Conservation (phyloP, 2,888 invertebrate species). For the Exocentrus adspersus region DNA sequence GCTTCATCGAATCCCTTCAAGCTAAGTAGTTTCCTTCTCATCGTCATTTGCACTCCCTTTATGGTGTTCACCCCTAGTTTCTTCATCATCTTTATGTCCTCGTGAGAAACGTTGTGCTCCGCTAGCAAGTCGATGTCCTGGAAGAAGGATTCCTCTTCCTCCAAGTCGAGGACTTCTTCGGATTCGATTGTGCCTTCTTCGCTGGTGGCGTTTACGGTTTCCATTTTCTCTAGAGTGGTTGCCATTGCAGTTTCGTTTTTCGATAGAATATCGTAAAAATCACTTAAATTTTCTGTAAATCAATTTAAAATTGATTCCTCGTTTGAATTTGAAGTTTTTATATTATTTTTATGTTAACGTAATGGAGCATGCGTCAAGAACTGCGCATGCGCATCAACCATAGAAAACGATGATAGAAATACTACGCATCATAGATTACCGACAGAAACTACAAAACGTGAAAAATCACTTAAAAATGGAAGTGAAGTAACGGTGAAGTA, state of each 20-base stretch:
- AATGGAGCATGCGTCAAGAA: too few species aligned
- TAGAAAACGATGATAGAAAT: too few species aligned
- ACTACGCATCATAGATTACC: too few species aligned
- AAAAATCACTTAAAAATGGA: too few species aligned
- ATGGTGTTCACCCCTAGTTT: conserved; percentile 81
- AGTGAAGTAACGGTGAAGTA: too few species aligned
- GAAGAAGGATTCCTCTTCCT: conserved; percentile 76
- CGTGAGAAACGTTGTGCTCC: conserved; percentile 73
- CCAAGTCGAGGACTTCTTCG: conserved; percentile 60
- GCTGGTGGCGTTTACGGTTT: conserved; percentile 25
- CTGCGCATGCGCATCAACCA: too few species aligned
- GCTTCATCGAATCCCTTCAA: conserved; percentile 82
- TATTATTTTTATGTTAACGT: too few species aligned
- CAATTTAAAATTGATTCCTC: too few species aligned
- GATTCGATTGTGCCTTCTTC: conserved; percentile 40
- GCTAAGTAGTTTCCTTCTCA: conserved; percentile 74
- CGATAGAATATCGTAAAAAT: not conserved
- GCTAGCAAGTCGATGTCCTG: conserved; percentile 77
- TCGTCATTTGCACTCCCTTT: conserved; percentile 84
- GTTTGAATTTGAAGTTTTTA: too few species aligned
- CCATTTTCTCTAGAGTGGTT: conserved; percentile 33
- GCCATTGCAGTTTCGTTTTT: conserved; percentile 2
- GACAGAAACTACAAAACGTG: too few species aligned
- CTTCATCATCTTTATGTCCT: conserved; percentile 82
- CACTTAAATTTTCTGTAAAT: too few species aligned